Conservation (phyloP, 2,888 invertebrate genomes). For the Eledona agricola region DNA sequence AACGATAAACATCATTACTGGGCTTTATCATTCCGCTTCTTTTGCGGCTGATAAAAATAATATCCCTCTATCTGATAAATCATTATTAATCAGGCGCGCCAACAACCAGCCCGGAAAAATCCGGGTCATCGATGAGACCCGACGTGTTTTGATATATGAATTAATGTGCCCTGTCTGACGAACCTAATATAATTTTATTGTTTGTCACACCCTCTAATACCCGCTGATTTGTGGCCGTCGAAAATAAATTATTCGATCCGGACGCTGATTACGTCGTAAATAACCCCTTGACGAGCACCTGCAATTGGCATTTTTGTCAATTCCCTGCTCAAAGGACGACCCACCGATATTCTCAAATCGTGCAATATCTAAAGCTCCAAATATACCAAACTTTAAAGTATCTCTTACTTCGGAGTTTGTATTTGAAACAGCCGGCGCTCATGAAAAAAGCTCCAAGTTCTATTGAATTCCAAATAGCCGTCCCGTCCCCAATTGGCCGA, state of each 20-base stretch:
- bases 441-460: constrained; percentile 34
- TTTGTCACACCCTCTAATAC: constrained; percentile 41
- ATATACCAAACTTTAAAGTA: constrained; percentile 36
- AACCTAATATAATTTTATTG: constrained; percentile 48
- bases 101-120: constrained; percentile 18
- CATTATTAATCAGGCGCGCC: constrained; percentile 27
- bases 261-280: constrained; percentile 21
- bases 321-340: too few relatives aligned
- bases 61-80: constrained; percentile 29
- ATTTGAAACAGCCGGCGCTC: constrained; percentile 36
- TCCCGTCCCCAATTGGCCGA: constrained; percentile 28
- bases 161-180: constrained; percentile 40
- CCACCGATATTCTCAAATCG: constrained; percentile 36
- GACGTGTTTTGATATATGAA: constrained; percentile 43
- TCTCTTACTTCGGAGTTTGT: constrained; percentile 36
- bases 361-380: constrained; percentile 31
- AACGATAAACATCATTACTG: constrained; percentile 7
- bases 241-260: constrained; percentile 41
- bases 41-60: constrained; percentile 18
- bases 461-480: constrained; percentile 32
- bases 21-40: neutral
- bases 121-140: constrained; percentile 33
- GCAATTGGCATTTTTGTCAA: constrained; percentile 4
- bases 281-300: constrained; percentile 2
- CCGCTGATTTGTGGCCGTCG: constrained; percentile 43